A percentile compares a stretch with the other conserved stretches of the same genome.
These are phyloP conservation scores for Dinomys branickii DNA, from an alignment of 2,113 vertebrate genomes.

Conservation along the genomic window DNA sequence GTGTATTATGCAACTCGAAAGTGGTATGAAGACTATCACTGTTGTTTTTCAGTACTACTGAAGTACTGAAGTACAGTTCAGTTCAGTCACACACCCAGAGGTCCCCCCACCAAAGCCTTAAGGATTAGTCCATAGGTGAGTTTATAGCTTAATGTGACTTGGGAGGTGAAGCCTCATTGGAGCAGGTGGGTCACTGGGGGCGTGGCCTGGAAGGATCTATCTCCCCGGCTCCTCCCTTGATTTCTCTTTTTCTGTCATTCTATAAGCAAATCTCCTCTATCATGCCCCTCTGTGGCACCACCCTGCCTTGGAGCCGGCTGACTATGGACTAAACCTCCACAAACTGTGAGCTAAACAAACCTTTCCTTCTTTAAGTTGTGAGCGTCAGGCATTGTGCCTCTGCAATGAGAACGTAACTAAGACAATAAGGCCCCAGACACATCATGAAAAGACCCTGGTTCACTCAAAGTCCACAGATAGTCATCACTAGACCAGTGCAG, in stretches of 20 bases:
- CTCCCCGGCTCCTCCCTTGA: background rate
- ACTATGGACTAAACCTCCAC: background rate
- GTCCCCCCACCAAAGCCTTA: background rate
- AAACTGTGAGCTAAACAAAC: background rate
- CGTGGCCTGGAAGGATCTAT: background rate
- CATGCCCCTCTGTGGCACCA: background rate
- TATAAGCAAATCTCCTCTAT: background rate
- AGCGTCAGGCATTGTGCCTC: background rate
- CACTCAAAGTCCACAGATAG: background rate
- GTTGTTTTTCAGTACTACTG: background rate
- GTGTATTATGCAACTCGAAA: background rate
- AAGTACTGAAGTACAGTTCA: too few relatives aligned
- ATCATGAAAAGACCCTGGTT: background rate
- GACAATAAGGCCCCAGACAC: background rate
- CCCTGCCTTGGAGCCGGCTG: background rate
- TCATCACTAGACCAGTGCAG: background rate
- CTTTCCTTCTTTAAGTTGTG: background rate
- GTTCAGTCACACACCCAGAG: background rate
- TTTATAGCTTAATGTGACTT: background rate
- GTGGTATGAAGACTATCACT: background rate
- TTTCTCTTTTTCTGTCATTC: background rate
- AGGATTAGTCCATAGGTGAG: background rate
- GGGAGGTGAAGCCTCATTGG: background rate
- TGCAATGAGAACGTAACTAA: background rate
- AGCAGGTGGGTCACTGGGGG: background rate